Conservation (phyloP, 1,140 invertebrate species). For the Halictus rubicundus region DNA sequence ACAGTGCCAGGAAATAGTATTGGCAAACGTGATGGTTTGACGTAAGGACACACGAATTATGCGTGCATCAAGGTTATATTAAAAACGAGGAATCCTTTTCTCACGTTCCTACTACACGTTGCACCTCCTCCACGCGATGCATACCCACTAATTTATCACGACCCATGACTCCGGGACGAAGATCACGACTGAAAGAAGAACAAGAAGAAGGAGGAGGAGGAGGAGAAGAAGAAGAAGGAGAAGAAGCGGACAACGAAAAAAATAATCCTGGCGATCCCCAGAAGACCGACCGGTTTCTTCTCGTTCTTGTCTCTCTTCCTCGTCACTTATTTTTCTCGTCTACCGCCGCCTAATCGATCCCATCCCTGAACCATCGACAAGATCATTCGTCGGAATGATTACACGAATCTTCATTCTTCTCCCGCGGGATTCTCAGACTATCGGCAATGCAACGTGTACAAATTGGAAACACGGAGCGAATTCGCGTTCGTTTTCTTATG, state of each 20-base stretch:
- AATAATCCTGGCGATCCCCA: constrained; percentile 47
- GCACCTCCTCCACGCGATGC: constrained; percentile 9
- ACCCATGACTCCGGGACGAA: constrained; percentile 45
- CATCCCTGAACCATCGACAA: constrained; percentile 11
- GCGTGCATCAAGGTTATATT: constrained; percentile 22
- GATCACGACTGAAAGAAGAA: neutral
- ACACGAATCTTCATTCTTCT: neutral
- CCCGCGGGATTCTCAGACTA: neutral
- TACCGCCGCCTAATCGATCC: constrained; percentile 12
- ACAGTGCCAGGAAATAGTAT: neutral
- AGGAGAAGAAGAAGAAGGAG: neutral
- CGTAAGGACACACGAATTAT: constrained; percentile 32
- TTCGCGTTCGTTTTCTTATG: neutral
- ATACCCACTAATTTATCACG: constrained; percentile 55
- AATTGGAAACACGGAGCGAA: neutral
- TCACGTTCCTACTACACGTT: constrained; percentile 35
- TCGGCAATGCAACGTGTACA: neutral
- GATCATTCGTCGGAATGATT: neutral
- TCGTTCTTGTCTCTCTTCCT: constrained; percentile 47
- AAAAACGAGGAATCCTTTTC: constrained; percentile 38
- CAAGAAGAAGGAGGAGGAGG: neutral
- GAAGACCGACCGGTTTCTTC: constrained; percentile 59
- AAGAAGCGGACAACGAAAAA: constrained; percentile 24
- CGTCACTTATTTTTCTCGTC: constrained; percentile 39
- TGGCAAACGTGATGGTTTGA: neutral